phyloP scores from a whole-genome alignment of 1,140 invertebrate species.

The Drosophila mayri region DNA sequence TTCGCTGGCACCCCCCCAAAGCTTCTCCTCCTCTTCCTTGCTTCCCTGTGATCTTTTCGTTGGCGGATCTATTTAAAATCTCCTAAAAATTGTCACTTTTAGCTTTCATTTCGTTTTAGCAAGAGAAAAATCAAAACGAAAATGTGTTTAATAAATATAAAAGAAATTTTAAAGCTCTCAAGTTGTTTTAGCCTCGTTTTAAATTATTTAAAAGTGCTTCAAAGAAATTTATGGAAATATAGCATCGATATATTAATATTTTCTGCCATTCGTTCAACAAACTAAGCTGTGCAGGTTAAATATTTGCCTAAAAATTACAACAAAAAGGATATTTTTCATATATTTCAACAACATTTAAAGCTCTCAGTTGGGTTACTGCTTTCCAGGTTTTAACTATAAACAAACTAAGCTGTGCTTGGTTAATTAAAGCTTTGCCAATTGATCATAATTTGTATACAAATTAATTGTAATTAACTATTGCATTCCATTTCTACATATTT shows the following conservation, averaged over 20 bases:
- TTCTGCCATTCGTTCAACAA: neutral
- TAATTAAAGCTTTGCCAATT: conserved; percentile 4
- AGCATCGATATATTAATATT: neutral
- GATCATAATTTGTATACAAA: neutral
- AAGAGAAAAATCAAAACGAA: neutral
- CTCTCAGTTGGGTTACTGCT: neutral
- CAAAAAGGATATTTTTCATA: neutral
- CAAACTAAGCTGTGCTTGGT: conserved; percentile 6
- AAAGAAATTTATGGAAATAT: neutral
- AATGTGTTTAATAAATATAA: neutral
- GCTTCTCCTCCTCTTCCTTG: neutral
- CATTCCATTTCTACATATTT: conserved; percentile 1
- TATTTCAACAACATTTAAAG: conserved; percentile 12
- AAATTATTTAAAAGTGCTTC: conserved; percentile 11
- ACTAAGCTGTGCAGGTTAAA: conserved; percentile 1
- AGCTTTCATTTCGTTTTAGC: neutral
- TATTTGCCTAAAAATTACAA: neutral
- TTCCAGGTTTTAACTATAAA: neutral
- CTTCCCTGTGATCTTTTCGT: conserved; percentile 40
- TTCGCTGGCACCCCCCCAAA: conserved; percentile 8
- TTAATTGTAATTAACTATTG: neutral
- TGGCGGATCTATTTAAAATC: conserved; percentile 35
- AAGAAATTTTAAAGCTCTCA: conserved; percentile 57
- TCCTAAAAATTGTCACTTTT: conserved; percentile 41
- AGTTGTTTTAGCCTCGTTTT: conserved; percentile 14